phyloP scores from a whole-genome alignment of 2,888 invertebrate genomes.

The Andrena dorsata region DNA sequence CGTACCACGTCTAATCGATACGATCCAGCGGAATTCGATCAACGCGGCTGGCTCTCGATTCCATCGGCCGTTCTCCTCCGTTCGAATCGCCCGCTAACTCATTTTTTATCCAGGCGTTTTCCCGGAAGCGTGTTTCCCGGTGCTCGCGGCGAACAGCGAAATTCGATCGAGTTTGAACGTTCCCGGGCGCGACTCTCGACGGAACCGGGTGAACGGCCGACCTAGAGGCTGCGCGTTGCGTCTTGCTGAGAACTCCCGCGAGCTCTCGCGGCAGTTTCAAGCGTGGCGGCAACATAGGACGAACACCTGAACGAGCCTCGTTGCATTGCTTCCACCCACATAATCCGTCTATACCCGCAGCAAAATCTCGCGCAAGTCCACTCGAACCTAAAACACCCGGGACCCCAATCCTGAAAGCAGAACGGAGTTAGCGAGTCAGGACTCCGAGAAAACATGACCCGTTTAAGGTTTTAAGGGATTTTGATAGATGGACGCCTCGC shows the following conservation, averaged over 20 bases:
- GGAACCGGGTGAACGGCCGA: constrained; percentile 84
- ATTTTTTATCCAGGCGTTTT: constrained; percentile 29
- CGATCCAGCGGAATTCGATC: constrained; percentile 30
- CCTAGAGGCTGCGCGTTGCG: constrained; percentile 83
- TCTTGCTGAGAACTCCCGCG: constrained; percentile 70
- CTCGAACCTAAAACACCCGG: background rate
- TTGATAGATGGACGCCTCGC: background rate
- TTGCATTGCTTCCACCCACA: background rate
- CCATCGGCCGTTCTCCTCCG: constrained; percentile 1
- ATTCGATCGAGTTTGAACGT: constrained; percentile 78
- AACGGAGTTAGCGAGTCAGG: background rate
- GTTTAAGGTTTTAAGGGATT: background rate
- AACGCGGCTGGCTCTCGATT: constrained; percentile 17
- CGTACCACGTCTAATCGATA: no score
- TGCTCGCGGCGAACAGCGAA: constrained; percentile 61
- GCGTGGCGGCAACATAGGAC: constrained; percentile 46
- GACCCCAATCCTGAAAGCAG: background rate
- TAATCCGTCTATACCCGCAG: background rate
- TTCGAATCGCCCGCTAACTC: background rate
- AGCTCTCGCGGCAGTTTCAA: constrained; percentile 64
- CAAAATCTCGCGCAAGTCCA: background rate
- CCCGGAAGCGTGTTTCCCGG: constrained; percentile 52
- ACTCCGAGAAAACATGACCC: background rate
- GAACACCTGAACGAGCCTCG: background rate
- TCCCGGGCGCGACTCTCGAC: constrained; percentile 74